Percentiles rank a stretch among this genome's conserved stretches.
Evolutionary conservation across 2,113 vertebrate species (phyloP).

Genomic region (Canis aureus): DNA sequence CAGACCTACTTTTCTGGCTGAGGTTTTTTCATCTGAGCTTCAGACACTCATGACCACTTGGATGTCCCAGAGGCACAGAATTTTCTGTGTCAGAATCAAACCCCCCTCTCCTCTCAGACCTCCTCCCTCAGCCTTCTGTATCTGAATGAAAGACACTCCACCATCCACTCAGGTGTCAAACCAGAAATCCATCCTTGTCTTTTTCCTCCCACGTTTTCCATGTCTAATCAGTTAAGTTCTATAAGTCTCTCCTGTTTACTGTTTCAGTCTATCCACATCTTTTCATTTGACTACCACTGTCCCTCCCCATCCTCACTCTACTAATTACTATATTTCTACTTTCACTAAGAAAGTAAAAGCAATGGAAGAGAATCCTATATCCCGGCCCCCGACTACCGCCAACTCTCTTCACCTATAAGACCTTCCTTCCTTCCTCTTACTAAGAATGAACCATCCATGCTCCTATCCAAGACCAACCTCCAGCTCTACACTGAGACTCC

Average conservation of each 20-base stretch:
- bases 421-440: neutral
- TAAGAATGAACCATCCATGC: neutral
- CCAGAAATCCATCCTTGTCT: neutral
- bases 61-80: neutral
- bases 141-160: neutral
- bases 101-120: neutral
- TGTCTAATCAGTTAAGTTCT: neutral
- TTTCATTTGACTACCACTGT: neutral
- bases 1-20: neutral
- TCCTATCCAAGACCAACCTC: neutral
- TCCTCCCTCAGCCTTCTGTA: neutral
- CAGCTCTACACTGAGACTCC: neutral
- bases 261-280: neutral
- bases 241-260: neutral
- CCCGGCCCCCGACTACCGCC: neutral
- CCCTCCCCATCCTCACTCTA: neutral
- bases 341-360: slow-evolving; percentile 31
- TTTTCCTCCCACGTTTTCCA: neutral
- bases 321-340: neutral
- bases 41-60: neutral
- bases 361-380: neutral
- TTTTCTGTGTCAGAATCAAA: neutral
- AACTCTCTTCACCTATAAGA: neutral
- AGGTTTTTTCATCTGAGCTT: neutral
- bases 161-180: neutral